A percentile compares a stretch with the other conserved stretches of the same genome.
These are phyloP conservation scores for Andrena haemorrhoa DNA, from an alignment of 2,888 invertebrate genomes.

Conservation along the genomic window DNA sequence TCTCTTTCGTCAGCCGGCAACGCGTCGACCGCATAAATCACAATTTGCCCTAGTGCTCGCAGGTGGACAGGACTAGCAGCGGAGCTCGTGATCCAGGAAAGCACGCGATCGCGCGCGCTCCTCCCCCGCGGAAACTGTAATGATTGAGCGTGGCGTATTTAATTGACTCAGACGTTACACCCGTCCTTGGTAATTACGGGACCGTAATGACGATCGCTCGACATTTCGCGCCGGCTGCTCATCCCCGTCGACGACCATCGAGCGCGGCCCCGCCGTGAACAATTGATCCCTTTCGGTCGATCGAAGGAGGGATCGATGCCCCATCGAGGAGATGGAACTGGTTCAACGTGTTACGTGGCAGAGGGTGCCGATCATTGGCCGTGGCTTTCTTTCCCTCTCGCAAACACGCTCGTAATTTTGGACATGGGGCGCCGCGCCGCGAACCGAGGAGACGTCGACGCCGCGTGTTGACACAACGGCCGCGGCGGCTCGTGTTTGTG, in stretches of 20 bases:
- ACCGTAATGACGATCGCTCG: slow-evolving; percentile 17
- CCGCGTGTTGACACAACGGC: slow-evolving; percentile 18
- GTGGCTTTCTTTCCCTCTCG: background rate
- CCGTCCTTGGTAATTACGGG: slow-evolving; percentile 35
- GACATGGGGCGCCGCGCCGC: background rate
- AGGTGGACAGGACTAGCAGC: slow-evolving; percentile 59
- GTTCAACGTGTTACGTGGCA: background rate
- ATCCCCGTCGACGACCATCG: background rate
- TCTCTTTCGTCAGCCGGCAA: slow-evolving; percentile 71
- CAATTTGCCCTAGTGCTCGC: slow-evolving; percentile 68
- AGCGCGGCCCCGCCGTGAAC: background rate
- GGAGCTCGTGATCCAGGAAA: slow-evolving; percentile 54
- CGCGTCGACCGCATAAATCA: slow-evolving; percentile 67
- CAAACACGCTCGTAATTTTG: slow-evolving; percentile 27
- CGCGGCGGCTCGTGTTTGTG: slow-evolving; percentile 37
- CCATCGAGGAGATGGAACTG: background rate
- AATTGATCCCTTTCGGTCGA: background rate
- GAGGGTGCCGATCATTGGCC: slow-evolving; percentile 2
- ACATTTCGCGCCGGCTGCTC: background rate
- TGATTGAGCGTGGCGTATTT: slow-evolving; percentile 40
- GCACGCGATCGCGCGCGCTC: slow-evolving; percentile 30
- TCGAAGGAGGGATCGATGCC: background rate
- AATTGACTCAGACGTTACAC: slow-evolving; percentile 56
- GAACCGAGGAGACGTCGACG: slow-evolving; percentile 3
- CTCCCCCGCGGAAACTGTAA: slow-evolving; percentile 20